Evolutionary conservation across 2,888 invertebrate genomes (phyloP).

Genomic region (Drosophila falleni): DNA sequence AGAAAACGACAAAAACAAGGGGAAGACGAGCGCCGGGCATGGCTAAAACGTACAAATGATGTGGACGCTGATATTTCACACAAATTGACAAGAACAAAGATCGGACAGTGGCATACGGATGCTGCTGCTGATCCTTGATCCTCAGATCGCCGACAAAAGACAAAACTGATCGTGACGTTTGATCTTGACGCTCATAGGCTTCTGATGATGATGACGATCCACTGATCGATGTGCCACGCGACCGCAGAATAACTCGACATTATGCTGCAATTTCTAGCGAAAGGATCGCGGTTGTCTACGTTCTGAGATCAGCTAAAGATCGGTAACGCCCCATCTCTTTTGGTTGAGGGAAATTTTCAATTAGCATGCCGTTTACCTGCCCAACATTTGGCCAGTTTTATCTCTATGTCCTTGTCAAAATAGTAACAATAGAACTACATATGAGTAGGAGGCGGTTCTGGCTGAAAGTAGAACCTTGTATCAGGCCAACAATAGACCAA

Average conservation of each 20-base stretch:
- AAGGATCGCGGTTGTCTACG: conserved; percentile 50
- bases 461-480: conserved; percentile 61
- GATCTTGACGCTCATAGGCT: conserved; percentile 60
- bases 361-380: conserved; percentile 70
- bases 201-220: conserved; percentile 38
- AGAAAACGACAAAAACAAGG: conserved; percentile 62
- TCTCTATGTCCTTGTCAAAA: conserved; percentile 80
- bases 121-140: conserved; percentile 20
- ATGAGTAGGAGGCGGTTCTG: conserved; percentile 61
- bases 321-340: conserved; percentile 68
- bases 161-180: conserved; percentile 65
- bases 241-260: conserved; percentile 73
- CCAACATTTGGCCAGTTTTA: conserved; percentile 32
- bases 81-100: conserved; percentile 68
- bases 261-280: conserved; percentile 69
- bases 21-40: conserved; percentile 79
- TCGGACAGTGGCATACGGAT: conserved; percentile 31
- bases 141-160: conserved; percentile 62
- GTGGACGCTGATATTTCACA: conserved; percentile 69
- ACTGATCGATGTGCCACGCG: conserved; percentile 84
- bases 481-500: conserved; percentile 64
- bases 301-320: conserved; percentile 76
- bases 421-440: conserved; percentile 78
- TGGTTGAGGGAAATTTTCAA: conserved; percentile 47
- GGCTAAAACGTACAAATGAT: conserved; percentile 85